Conservation (phyloP, 1,140 invertebrate genomes). For the Liolophura sinensis region DNA sequence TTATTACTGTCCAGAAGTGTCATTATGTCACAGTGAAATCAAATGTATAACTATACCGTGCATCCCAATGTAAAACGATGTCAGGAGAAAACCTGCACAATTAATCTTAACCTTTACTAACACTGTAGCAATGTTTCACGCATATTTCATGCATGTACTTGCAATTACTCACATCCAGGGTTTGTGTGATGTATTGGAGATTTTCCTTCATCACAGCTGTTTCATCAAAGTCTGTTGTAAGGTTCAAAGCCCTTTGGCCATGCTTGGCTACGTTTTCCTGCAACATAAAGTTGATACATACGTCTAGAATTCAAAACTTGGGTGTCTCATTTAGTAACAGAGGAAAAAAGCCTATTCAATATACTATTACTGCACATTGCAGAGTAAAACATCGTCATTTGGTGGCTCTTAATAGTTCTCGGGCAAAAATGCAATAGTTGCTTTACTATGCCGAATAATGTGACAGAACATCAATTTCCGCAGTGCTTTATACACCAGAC, state of each 20-base stretch:
- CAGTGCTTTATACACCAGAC: too few species aligned
- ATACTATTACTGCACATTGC: not conserved
- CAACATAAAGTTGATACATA: constrained; percentile 14
- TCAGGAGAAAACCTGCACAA: too few species aligned
- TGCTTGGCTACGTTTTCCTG: constrained; percentile 72
- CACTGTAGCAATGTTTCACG: too few species aligned
- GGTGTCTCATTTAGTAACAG: not conserved
- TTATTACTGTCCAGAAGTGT: too few species aligned
- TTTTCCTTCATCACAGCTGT: constrained; percentile 76
- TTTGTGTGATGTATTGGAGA: constrained; percentile 78
- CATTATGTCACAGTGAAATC: too few species aligned
- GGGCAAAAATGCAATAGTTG: not conserved
- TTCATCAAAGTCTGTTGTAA: constrained; percentile 88
- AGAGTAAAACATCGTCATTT: not conserved
- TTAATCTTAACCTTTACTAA: too few species aligned
- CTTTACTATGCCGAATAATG: too few species aligned
- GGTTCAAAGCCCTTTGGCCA: constrained; percentile 76
- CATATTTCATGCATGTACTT: constrained; percentile 7
- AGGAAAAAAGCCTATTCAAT: not conserved
- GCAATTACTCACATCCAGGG: constrained; percentile 76
- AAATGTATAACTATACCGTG: too few species aligned
- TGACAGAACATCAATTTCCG: too few species aligned
- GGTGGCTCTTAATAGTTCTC: not conserved
- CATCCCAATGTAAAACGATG: too few species aligned
- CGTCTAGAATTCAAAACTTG: not conserved